Percentiles rank a stretch among this genome's conserved stretches.
Evolutionary conservation across 2,113 vertebrate genomes (phyloP).

Genomic region (Pelvicachromis taeniatus): DNA sequence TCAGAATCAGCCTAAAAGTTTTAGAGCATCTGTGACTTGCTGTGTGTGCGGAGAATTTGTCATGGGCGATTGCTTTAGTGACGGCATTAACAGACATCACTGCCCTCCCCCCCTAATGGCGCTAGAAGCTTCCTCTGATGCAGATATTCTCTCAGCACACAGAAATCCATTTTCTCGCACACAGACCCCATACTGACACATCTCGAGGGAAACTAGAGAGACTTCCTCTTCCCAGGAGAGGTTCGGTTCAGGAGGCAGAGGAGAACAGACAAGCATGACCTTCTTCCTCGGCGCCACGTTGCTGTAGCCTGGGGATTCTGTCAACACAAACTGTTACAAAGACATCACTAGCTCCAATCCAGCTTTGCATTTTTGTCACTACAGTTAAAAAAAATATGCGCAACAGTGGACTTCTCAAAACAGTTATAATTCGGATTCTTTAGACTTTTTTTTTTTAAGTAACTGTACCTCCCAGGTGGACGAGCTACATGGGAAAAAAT

Average conservation of each 20-base stretch:
- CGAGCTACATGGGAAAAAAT: background rate
- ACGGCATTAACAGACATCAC: constrained; percentile 46
- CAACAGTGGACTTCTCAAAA: too few species aligned
- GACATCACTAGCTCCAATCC: constrained; percentile 2
- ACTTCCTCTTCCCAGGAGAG: constrained; percentile 27
- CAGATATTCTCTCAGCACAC: constrained; percentile 33
- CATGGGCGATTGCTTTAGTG: constrained; percentile 41
- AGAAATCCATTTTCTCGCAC: constrained; percentile 37
- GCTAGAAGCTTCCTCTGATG: constrained; percentile 35
- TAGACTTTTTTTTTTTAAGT: background rate
- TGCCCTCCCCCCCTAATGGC: background rate
- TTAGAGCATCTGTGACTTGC: constrained; percentile 48
- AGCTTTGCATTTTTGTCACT: constrained; percentile 8
- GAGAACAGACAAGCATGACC: constrained; percentile 23
- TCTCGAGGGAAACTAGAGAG: constrained; percentile 6
- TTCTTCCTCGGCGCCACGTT: background rate
- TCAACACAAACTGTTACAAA: constrained; percentile 37
- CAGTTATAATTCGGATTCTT: background rate
- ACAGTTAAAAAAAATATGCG: background rate
- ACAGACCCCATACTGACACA: constrained; percentile 14
- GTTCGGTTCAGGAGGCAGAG: background rate
- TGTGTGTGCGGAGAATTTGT: constrained; percentile 32
- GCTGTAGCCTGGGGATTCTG: constrained; percentile 17
- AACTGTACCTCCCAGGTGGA: background rate
- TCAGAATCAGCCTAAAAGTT: constrained; percentile 38